Percentiles rank a stretch among this genome's conserved stretches.
These are phyloP conservation scores for Acridotheres tristis DNA, from an alignment of 2,797 vertebrate species.

Conservation along the genomic window DNA sequence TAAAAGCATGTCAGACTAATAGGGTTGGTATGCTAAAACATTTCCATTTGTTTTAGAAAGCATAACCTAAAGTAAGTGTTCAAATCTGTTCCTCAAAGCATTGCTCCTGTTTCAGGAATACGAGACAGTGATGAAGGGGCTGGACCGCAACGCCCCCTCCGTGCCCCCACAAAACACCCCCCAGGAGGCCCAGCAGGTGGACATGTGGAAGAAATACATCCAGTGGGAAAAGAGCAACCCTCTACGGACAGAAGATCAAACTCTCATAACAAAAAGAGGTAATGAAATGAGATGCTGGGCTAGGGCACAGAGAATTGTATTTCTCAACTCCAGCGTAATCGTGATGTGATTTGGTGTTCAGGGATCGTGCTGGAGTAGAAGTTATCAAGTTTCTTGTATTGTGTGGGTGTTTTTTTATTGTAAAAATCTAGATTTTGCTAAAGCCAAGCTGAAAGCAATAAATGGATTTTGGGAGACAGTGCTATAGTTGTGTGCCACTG, in stretches of 20 bases:
- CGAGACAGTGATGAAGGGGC: slow-evolving; percentile 98
- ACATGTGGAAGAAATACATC: slow-evolving; percentile 99
- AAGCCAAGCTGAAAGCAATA: background rate
- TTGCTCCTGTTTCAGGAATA: slow-evolving; percentile 85
- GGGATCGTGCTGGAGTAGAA: background rate
- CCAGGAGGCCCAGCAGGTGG: slow-evolving; percentile 97
- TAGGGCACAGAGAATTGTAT: rapidly evolving
- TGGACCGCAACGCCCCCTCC: slow-evolving; percentile 96
- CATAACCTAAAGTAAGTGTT: background rate
- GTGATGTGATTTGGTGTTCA: background rate
- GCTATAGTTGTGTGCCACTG: background rate
- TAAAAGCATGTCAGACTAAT: background rate
- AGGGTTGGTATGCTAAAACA: background rate
- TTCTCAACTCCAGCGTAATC: background rate
- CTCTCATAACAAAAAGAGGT: slow-evolving; percentile 99
- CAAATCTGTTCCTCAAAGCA: background rate
- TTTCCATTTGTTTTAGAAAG: background rate
- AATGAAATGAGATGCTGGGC: background rate
- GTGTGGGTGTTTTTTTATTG: background rate
- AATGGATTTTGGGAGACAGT: background rate
- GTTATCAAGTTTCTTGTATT: background rate
- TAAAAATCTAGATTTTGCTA: background rate
- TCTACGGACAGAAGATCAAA: slow-evolving; percentile 96
- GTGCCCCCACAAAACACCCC: slow-evolving; percentile 98
- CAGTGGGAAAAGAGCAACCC: slow-evolving; percentile 99